Base-by-base conservation (phyloP, 2,113 vertebrate genomes). In the Petroica traversi region DNA sequence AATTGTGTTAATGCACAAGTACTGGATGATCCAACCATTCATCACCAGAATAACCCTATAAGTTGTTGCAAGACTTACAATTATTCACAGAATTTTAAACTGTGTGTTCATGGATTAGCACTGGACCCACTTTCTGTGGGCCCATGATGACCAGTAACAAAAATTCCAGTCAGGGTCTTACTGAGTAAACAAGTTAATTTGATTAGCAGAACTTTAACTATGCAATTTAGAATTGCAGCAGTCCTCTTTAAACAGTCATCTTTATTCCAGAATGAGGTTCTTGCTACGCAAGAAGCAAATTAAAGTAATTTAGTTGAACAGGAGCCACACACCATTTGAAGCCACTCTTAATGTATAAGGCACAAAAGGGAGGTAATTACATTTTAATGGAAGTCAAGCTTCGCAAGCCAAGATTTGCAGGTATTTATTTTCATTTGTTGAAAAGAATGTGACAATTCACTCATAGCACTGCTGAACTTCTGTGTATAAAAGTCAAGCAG, bases 331-430 rank as follows among this genome's bases (percentile, higher is more conserved):
- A 78, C 26, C 45, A 74, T 86, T 88, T 90, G 81, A 93, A 95
- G 93, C 26, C 46, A 73, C 41, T 80, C 54, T 72, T 90, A 95
- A 95, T 40, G 54, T 18, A 25, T 62, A 92, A 84, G 36, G 75
- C 79, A 93, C 72, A 95, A 95, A 95, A 94, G 82, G 45, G 34
- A 95, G 52, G 62, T 89, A 93, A 95, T 92, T 95, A 72, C 41
- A 67, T 87, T 90, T 94, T 95, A 94, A 95, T 59, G 36, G 72
- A 61, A 93, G 57, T 54, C 75, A 92, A 89, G 55, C 28, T 86
- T 81, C 77, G 68, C 20, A 90, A 89, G 31, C 25, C 67, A 77
- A 84, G 94, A 88, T 82, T 87, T 86, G 41, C 38, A 90, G 48
- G 45, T 89, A 87, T 92, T 95, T 86, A 68, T 94, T 88, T 84